Evolutionary conservation across 2,888 invertebrate species (phyloP), one percentile per base, ranked within the genome.

Genomic region (Pheosia gnoma): DNA sequence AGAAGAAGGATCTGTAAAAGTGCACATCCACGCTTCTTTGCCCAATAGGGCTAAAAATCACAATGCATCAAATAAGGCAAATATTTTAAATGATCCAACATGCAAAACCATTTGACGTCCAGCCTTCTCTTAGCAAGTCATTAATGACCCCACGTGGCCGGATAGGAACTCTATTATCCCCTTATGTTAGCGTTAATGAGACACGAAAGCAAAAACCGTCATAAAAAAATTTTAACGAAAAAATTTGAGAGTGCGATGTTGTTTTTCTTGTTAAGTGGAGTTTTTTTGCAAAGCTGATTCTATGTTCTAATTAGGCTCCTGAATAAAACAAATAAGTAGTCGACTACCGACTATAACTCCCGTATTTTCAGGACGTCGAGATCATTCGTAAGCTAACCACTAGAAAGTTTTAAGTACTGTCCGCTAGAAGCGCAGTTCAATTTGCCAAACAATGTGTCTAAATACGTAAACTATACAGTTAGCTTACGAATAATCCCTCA

Each of bases 121-220:
- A 58, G 38, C 62, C 65, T 60, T 62, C 71, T 65, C 58, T 59
- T 25, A 25, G 57, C 63, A 11, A 55, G 61, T 65, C 59, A 62
- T 67, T 64, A 55, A 43, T 49, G 56, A 47, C 51, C 74, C 65
- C 74, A 76, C 72, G 77, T 77, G 72, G 74, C 75, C 70, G 65
- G 64, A 71, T 79, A 74, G 79, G 78, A 78, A 81, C 75, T 81
- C 81, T 81, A 82, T 82, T 81, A 82, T 78, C 76, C 74, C 72
- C 64, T 67, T 73, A 74, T 75, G 78, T 70, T 71, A 63, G 77
- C 76, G 75, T 78, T 79, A 80, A 77, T 72, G 77, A 77, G 74
- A 70, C 70, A 67, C 69, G 62, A 69, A 65, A 58, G 69, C 65
- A 74, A 72, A 78, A 81, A 78, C 66, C 53, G n/a, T 61, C 60